Evolutionary conservation across 2,888 invertebrate genomes (phyloP), one percentile per base, ranked within the genome.

Genomic region (Tridacna crocea): DNA sequence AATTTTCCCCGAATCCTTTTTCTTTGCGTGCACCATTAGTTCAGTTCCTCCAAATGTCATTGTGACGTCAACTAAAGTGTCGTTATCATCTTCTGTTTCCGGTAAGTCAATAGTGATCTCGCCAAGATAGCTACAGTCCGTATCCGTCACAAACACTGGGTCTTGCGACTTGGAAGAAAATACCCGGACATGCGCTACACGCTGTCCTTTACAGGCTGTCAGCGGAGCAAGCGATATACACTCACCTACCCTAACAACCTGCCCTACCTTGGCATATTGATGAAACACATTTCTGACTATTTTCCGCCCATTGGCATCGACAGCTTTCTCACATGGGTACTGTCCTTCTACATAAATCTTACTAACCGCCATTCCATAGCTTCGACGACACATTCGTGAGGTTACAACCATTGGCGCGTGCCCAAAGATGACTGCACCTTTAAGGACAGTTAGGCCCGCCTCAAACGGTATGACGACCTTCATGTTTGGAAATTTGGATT

Each of bases 361-460:
- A 48, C 65, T 79, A 17, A 83, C 82, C 2, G 83, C 83, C 72
- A 86, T 77, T 17, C 86, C 86, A 70, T 84, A 86, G 10, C 84
- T 84, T 36, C 79, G 60, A 72, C 82, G 75, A 47, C 83, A 82
- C 24, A 86, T 79, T 19, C 86, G 80, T 48, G 86, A 78, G 27
- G 82, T 80, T 22, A 86, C 77, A 11, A 79, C 82, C 77, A 79
- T 78, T 17, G 86, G 86, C 15, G 70, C 78, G 48, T 86, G 86
- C 24, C 86, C 86, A 76, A 79, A 86, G 22, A 86, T 83, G 17
- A 86, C 86, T 19, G 86, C 86, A 2, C 86, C 86, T 68, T 83
- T 83, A 13, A 86, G 70, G 10, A 86, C 86, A 10, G 82, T 83
- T 0, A 83, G 75, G 6, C 83, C 86, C 13, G 86, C 83, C 26